Evolutionary conservation across 2,113 vertebrate genomes (phyloP), one percentile per base, ranked within the genome.

Genomic region (Salvelinus alpinus): DNA sequence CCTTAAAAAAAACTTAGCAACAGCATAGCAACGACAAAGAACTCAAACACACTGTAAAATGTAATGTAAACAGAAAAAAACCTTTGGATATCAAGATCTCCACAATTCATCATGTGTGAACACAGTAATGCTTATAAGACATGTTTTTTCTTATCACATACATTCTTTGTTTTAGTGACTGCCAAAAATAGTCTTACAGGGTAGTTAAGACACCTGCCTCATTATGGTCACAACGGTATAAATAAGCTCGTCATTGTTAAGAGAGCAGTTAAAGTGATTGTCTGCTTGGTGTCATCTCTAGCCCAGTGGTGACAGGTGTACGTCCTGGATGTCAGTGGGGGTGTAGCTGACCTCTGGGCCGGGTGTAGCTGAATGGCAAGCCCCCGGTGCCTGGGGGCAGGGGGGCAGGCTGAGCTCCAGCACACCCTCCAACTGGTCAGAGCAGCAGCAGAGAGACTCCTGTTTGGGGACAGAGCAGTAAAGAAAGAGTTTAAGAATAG

Each of bases 401-500:
- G 82, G 72, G 31, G 89, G 87, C 82, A 97, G 91, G 87, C 89
- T 93, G 88, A 93, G 90, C 20, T 94, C 89, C 75, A 97, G 80
- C 6, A 91, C 90, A 0, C 86, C 92, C 83, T 93, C 90, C 0
- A 99, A 93, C 91, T 94, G 93, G 44, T 94, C 91, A 81, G 93
- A 93, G 78, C 96, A 99, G 81, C 90, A 90, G 76, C 91, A 89
- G 79, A 97, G 86, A 47, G 94, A 92, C 80, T 91, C 93, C 97
- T 99, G 92, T 25, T 29, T 44, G 54, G 80, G 60, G n/a, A 51
- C 47, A 78, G 38, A 72, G 38, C 0, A 71, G 73, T 24, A 1
- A 31, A 67, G 22, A 51, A 59, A n/a, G 25, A 64, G 27, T n/a
- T 16, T 4, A 74, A 64, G 54, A 57, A 11, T 8, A 8, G 38